A percentile compares a stretch with the other conserved stretches of the same genome.
Evolutionary conservation across 2,113 vertebrate species (phyloP).

Genomic region (Neoarius graeffei): DNA sequence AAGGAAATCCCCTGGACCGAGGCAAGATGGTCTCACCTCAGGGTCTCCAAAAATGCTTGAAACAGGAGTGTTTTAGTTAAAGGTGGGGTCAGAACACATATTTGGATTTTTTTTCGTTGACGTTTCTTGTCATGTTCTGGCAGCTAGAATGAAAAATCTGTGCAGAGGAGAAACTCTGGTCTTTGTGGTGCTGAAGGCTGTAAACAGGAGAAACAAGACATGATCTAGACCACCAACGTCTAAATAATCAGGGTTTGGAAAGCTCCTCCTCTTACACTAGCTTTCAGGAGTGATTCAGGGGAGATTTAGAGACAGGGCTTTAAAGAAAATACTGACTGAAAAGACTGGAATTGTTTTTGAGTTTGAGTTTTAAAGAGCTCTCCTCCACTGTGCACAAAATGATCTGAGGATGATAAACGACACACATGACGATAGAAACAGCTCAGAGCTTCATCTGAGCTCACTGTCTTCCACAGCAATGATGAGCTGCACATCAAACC

Average conservation of each 20-base stretch:
- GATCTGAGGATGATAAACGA: not conserved
- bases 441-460: not conserved
- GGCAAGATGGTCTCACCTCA: constrained; percentile 3
- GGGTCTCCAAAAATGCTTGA: not conserved
- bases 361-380: not conserved
- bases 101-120: not conserved
- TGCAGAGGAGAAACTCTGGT: not conserved
- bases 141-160: constrained; percentile 1
- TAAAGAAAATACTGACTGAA: not conserved
- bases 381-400: not conserved
- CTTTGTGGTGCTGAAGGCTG: constrained; percentile 4
- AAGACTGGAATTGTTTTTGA: not conserved
- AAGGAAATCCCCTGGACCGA: constrained; percentile 25
- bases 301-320: not conserved
- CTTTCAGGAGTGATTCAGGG: not conserved
- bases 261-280: not conserved
- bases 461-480: not conserved
- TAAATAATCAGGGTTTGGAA: not conserved
- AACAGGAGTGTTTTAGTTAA: constrained; percentile 15
- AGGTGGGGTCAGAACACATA: not conserved
- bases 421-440: not conserved
- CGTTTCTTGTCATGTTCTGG: constrained; percentile 3
- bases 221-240: constrained; percentile 17
- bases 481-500: not conserved
- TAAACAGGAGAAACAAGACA: constrained; percentile 13